Conservation (phyloP, 2,113 vertebrate genomes). For the Dicerorhinus sumatrensis region DNA sequence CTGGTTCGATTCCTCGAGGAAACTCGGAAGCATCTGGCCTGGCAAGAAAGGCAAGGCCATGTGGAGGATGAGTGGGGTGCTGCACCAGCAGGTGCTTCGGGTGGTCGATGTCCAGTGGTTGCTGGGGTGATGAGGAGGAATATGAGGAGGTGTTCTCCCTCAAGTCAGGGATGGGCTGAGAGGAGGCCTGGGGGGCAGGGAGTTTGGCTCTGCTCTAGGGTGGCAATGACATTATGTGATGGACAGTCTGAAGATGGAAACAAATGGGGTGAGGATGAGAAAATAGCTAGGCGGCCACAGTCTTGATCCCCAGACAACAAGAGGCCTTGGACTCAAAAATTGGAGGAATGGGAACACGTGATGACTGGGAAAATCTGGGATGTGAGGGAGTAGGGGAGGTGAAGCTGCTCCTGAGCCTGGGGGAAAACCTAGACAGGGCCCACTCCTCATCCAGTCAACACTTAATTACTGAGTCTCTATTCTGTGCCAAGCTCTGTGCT, state of each 20-base stretch:
- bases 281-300: background rate
- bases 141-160: no score
- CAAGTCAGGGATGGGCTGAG: accelerated
- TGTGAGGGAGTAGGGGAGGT: background rate
- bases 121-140: background rate
- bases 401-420: background rate
- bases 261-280: background rate
- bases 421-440: background rate
- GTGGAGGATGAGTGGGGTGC: accelerated
- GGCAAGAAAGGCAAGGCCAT: background rate
- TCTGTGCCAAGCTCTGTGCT: background rate
- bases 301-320: no score
- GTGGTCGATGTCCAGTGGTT: background rate
- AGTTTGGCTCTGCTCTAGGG: background rate
- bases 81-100: no score
- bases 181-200: background rate
- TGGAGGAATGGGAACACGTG: background rate
- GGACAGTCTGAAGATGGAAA: background rate
- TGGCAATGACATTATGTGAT: background rate
- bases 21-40: no score
- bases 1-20: background rate
- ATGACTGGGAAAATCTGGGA: background rate
- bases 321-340: background rate
- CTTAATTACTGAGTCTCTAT: background rate
- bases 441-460: accelerated